Percentiles rank a stretch among this genome's conserved stretches.
Evolutionary conservation across 2,888 invertebrate genomes (phyloP).

Genomic region (Esperia sulphurella): DNA sequence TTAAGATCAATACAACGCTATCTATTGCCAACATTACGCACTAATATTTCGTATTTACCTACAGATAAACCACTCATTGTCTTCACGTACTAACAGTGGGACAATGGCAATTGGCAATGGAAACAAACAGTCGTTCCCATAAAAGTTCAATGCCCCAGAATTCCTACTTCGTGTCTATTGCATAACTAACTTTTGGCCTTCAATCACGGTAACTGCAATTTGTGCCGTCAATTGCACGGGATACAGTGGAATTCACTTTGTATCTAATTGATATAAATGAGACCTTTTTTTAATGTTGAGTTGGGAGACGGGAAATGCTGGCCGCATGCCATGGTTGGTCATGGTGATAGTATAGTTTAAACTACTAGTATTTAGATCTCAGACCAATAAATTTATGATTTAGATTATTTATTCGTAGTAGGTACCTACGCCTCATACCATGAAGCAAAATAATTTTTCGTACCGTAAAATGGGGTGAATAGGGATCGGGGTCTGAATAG

Average conservation of each 20-base stretch:
- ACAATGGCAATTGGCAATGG: too few relatives aligned
- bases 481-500: too few relatives aligned
- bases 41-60: neutral
- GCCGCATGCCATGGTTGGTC: slow-evolving; percentile 34
- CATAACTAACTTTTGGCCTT: slow-evolving; percentile 32
- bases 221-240: slow-evolving; percentile 6
- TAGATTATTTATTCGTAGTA: too few relatives aligned
- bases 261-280: slow-evolving; percentile 4
- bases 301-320: slow-evolving; percentile 32
- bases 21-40: too few relatives aligned
- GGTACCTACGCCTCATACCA: too few relatives aligned
- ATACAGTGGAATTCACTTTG: slow-evolving; percentile 24
- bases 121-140: slow-evolving; percentile 17
- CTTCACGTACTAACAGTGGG: neutral
- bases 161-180: slow-evolving; percentile 25
- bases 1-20: too few relatives aligned
- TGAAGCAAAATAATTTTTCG: too few relatives aligned
- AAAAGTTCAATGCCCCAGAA: slow-evolving; percentile 27
- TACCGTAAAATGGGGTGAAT: too few relatives aligned
- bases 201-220: slow-evolving; percentile 14
- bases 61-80: neutral
- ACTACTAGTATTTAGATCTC: too few relatives aligned
- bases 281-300: slow-evolving; percentile 1
- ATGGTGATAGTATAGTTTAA: too few relatives aligned
- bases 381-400: too few relatives aligned